Conservation (phyloP, 2,797 vertebrate species). For the Halcyon leucocephala region DNA sequence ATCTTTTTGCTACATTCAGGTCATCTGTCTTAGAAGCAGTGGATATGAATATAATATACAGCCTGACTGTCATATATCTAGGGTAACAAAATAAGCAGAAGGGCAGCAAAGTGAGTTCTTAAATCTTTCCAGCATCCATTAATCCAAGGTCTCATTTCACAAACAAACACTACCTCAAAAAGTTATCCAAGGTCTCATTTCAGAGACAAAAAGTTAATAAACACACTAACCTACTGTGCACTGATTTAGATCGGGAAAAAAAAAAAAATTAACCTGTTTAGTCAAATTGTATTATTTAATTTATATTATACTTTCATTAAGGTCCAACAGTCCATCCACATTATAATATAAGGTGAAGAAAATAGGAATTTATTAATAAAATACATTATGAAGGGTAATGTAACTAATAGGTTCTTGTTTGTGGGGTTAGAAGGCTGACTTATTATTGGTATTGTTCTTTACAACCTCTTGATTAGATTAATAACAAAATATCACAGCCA, state of each 20-base stretch:
- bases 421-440: constrained; percentile 20
- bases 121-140: not conserved
- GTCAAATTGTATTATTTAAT: not conserved
- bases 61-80: not conserved
- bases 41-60: constrained; percentile 7
- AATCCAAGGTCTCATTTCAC: not conserved
- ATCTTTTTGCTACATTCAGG: constrained; percentile 20
- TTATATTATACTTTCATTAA: not conserved
- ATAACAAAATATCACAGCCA: constrained; percentile 43
- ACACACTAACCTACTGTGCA: not conserved
- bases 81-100: constrained; percentile 14
- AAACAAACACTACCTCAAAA: not conserved
- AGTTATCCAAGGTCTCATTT: not conserved
- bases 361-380: constrained; percentile 41
- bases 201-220: not conserved
- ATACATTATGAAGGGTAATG: not conserved
- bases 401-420: constrained; percentile 15
- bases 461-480: constrained; percentile 41
- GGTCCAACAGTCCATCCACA: not conserved
- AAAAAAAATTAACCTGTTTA: not conserved
- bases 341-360: not conserved
- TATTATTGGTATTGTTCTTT: constrained; percentile 54
- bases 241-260: not conserved
- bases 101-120: not conserved
- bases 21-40: not conserved